Evolutionary conservation across 2,113 vertebrate species (phyloP).

Genomic region (Plecturocebus donacophilus): DNA sequence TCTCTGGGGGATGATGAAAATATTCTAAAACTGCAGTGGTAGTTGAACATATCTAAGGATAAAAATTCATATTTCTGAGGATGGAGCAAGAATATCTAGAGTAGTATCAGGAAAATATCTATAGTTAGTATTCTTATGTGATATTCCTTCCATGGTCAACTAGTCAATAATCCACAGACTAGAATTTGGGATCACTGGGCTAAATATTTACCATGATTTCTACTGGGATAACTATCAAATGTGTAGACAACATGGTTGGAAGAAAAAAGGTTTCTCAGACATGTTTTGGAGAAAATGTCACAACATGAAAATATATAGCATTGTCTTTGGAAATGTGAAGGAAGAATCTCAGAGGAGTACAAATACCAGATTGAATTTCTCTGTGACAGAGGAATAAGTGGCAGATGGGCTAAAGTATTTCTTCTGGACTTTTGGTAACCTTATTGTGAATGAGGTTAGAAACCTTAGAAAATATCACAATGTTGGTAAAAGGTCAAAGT

Average conservation of each 20-base stretch:
- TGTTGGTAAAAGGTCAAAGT: background rate
- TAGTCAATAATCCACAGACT: background rate
- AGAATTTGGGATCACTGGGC: background rate
- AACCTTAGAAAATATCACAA: background rate
- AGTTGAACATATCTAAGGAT: background rate
- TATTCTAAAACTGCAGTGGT: background rate
- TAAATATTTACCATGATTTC: background rate
- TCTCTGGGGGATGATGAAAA: background rate
- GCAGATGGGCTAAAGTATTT: background rate
- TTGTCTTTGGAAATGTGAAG: background rate
- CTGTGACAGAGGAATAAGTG: background rate
- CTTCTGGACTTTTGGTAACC: background rate
- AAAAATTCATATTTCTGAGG: background rate
- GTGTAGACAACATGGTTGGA: background rate
- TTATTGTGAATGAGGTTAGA: background rate
- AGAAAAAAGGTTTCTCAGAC: background rate
- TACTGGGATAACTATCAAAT: background rate
- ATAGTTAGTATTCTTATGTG: background rate
- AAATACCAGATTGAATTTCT: background rate
- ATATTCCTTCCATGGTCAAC: background rate
- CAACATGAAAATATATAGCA: background rate
- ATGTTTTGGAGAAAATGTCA: background rate
- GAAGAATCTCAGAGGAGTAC: background rate
- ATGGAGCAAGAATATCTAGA: background rate
- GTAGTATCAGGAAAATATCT: background rate